A percentile compares a stretch with the other conserved stretches of the same genome.
phyloP scores from a whole-genome alignment of 2,113 vertebrate genomes.

The Scophthalmus maximus region DNA sequence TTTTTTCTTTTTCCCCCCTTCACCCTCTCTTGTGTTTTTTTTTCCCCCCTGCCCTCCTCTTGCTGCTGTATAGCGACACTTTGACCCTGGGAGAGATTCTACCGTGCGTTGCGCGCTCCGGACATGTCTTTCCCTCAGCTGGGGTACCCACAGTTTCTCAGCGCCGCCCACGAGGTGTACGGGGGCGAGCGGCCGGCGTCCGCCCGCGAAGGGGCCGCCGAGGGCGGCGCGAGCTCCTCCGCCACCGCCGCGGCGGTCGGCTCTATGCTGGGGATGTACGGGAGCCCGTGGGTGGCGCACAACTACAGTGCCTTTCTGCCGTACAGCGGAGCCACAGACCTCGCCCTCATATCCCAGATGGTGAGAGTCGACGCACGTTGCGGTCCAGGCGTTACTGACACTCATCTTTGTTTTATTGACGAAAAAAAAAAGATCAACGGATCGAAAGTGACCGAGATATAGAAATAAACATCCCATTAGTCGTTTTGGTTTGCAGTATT shows the following conservation, averaged over 20 bases:
- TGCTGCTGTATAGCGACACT: conserved; percentile 53
- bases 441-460: not conserved
- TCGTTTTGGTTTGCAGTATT: too few species aligned
- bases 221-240: conserved; percentile 86
- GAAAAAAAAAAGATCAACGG: not conserved
- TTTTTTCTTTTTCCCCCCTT: conserved; percentile 19
- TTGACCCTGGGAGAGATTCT: conserved; percentile 63
- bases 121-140: conserved; percentile 97
- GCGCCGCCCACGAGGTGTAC: conserved; percentile 90
- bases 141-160: conserved; percentile 94
- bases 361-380: conserved; percentile 81
- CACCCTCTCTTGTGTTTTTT: conserved; percentile 46
- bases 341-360: conserved; percentile 96
- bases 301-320: conserved; percentile 96
- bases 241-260: conserved; percentile 89
- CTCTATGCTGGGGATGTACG: conserved; percentile 96
- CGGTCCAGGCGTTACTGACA: conserved; percentile 14
- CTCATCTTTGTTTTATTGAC: not conserved
- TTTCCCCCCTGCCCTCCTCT: conserved; percentile 21
- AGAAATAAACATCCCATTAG: not conserved
- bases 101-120: conserved; percentile 58
- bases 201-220: conserved; percentile 85
- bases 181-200: conserved; percentile 90
- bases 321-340: conserved; percentile 91
- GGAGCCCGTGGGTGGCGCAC: conserved; percentile 90